These are phyloP conservation scores for Drosophila buzzatii DNA, from an alignment of 2,888 invertebrate species.

Conservation along the genomic window DNA sequence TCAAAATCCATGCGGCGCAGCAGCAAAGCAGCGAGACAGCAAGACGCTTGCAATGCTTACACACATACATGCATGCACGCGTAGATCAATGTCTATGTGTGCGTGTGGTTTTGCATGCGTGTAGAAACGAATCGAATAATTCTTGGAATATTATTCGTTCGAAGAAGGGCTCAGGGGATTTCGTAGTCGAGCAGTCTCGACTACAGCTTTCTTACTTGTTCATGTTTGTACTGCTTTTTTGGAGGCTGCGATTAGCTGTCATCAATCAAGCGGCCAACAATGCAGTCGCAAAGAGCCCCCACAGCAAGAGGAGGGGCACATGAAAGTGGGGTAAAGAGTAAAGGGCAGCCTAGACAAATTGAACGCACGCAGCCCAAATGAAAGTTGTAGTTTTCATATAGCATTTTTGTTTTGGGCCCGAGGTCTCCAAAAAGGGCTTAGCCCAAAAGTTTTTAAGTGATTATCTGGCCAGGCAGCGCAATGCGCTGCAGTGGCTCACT, in stretches of 20 bases:
- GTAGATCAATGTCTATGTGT: too few relatives aligned
- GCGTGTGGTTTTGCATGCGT: too few relatives aligned
- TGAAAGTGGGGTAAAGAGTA: not conserved
- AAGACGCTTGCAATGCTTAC: too few relatives aligned
- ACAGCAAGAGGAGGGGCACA: not conserved
- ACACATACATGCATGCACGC: too few relatives aligned
- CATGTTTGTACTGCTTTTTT: conserved; percentile 11
- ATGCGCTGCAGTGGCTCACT: conserved; percentile 40
- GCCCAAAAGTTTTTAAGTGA: conserved; percentile 68
- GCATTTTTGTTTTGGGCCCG: conserved; percentile 21
- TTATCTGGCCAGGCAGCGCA: conserved; percentile 67
- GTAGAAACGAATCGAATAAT: too few relatives aligned
- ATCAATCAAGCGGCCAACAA: conserved; percentile 79
- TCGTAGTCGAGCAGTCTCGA: too few relatives aligned
- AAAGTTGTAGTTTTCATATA: conserved; percentile 52
- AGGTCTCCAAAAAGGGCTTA: conserved; percentile 69
- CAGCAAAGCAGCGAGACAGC: too few relatives aligned
- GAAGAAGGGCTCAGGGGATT: too few relatives aligned
- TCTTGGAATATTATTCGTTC: too few relatives aligned
- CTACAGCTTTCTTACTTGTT: too few relatives aligned
- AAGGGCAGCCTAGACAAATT: conserved; percentile 62
- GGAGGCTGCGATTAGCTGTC: conserved; percentile 80
- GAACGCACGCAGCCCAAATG: conserved; percentile 67
- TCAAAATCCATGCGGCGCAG: too few relatives aligned
- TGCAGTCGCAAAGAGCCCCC: conserved; percentile 38